Percentiles rank a stretch among this genome's conserved stretches.
phyloP scores from a whole-genome alignment of 2,888 invertebrate genomes.

The Myopa testacea region DNA sequence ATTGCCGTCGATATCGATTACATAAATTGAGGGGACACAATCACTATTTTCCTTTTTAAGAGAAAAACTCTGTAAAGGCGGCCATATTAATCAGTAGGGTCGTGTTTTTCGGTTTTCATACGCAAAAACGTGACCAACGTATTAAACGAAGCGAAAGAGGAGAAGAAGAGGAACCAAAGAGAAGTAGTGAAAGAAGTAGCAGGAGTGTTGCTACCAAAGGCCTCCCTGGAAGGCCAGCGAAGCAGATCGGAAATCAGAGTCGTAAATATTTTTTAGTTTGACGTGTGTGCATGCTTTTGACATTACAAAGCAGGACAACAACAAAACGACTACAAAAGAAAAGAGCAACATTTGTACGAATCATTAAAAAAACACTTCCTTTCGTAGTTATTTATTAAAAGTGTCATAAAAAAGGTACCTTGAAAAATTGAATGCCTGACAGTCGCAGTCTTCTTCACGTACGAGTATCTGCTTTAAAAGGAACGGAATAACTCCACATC shows the following conservation, averaged over 20 bases:
- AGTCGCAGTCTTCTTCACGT: too few species aligned
- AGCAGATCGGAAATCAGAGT: background rate
- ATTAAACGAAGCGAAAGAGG: background rate
- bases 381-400: too few species aligned
- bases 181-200: background rate
- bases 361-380: background rate
- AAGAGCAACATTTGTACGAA: background rate
- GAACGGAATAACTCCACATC: too few species aligned
- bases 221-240: too few species aligned
- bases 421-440: too few species aligned
- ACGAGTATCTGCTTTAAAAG: too few species aligned
- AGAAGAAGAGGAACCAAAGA: background rate
- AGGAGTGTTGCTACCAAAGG: background rate
- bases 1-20: background rate
- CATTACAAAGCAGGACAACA: background rate
- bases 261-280: background rate
- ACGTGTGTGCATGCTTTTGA: background rate
- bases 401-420: too few species aligned
- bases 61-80: background rate
- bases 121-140: constrained; percentile 4
- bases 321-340: background rate
- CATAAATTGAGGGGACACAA: background rate
- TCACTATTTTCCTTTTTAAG: background rate
- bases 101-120: background rate
- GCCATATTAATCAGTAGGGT: background rate